These are phyloP conservation scores for Metacarcinus magister DNA, from an alignment of 2,888 invertebrate genomes.

Conservation along the genomic window DNA sequence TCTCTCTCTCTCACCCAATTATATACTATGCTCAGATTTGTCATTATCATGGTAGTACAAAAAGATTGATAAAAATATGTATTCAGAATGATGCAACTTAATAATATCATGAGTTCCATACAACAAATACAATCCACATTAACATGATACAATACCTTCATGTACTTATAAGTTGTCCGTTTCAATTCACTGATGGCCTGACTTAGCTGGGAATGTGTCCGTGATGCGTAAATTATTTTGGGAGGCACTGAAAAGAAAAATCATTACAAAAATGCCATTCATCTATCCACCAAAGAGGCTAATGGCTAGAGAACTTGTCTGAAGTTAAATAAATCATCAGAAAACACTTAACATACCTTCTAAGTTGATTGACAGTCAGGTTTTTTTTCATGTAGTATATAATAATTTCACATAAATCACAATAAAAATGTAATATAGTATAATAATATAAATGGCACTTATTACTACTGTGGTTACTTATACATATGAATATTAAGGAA, in stretches of 20 bases:
- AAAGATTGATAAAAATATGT: background rate
- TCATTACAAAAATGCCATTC: background rate
- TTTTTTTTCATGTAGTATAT: background rate
- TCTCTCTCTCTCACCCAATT: background rate
- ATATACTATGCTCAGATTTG: too few relatives aligned
- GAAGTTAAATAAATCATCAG: background rate
- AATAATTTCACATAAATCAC: background rate
- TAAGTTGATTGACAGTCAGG: background rate
- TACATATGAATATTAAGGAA: too few relatives aligned
- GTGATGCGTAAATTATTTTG: constrained; percentile 97
- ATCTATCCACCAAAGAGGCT: background rate
- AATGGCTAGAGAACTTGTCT: background rate
- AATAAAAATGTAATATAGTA: background rate
- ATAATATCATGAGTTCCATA: background rate
- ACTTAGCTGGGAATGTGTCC: constrained; percentile 97
- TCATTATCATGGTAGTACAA: background rate
- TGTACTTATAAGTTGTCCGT: constrained; percentile 92
- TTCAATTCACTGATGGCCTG: constrained; percentile 98
- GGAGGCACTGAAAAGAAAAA: constrained; percentile 84
- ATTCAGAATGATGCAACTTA: constrained; percentile 21
- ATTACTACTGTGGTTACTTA: too few relatives aligned
- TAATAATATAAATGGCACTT: too few relatives aligned
- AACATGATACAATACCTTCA: constrained; percentile 86
- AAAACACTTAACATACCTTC: too few relatives aligned
- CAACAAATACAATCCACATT: background rate